Evolutionary conservation across 1,140 invertebrate genomes (phyloP).

Genomic region (Rhopalosiphum padi): DNA sequence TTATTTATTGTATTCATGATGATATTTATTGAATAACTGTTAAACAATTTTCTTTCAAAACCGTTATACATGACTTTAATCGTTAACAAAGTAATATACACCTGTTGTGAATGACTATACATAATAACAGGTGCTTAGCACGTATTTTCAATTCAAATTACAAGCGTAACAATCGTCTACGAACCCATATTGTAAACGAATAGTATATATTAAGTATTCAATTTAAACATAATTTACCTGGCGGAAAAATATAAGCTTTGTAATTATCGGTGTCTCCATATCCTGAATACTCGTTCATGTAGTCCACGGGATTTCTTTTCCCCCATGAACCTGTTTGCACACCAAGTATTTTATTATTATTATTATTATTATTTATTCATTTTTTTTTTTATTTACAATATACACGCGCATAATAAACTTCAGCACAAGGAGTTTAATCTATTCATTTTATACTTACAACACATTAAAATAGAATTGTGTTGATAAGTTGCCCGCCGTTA

Average conservation of each 20-base stretch:
- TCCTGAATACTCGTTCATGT: slow-evolving; percentile 36
- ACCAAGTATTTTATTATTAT: neutral
- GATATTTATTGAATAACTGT: neutral
- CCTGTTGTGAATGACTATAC: neutral
- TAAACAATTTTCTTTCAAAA: neutral
- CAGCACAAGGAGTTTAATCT: neutral
- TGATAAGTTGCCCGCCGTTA: neutral
- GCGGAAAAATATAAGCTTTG: slow-evolving; percentile 46
- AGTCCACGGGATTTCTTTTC: slow-evolving; percentile 54
- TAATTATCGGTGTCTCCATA: slow-evolving; percentile 42
- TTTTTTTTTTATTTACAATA: neutral
- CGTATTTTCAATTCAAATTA: neutral
- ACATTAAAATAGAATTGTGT: neutral
- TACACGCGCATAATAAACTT: neutral
- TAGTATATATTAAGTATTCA: neutral
- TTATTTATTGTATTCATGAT: neutral
- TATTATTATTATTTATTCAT: slow-evolving; percentile 16
- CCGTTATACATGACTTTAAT: neutral
- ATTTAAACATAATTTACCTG: slow-evolving; percentile 43
- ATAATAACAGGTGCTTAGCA: neutral
- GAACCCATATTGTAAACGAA: neutral
- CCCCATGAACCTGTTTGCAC: slow-evolving; percentile 50
- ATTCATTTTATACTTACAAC: slow-evolving; percentile 22
- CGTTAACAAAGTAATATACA: neutral
- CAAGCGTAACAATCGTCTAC: neutral